phyloP scores from a whole-genome alignment of 2,113 vertebrate species.

The Diadophis punctatus region DNA sequence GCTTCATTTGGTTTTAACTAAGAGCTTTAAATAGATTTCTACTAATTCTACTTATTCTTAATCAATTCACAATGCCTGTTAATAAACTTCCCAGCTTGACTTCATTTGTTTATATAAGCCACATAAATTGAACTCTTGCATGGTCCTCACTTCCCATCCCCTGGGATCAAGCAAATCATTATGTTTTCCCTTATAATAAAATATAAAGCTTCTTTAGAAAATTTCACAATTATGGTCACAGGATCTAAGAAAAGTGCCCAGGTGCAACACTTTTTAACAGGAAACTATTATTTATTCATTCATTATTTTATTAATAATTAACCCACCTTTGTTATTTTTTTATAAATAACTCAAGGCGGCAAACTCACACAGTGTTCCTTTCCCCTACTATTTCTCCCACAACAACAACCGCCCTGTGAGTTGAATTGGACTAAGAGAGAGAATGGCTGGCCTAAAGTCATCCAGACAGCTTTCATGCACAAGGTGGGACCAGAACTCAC shows the following conservation, averaged over 20 bases:
- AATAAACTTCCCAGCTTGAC: not conserved
- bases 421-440: not conserved
- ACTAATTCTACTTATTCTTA: not conserved
- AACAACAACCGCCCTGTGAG: not conserved
- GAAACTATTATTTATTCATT: not conserved
- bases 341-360: not conserved
- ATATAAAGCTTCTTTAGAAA: not conserved
- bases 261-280: not conserved
- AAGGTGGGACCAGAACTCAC: not conserved
- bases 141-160: not conserved
- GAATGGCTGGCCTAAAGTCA: not conserved
- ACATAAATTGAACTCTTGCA: not conserved
- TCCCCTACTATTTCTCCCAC: not conserved
- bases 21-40: not conserved
- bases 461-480: not conserved
- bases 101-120: not conserved
- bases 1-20: not conserved
- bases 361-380: not conserved
- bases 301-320: not conserved
- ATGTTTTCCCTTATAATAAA: not conserved
- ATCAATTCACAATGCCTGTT: not conserved
- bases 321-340: not conserved
- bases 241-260: not conserved
- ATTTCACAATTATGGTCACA: not conserved
- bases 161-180: not conserved